Base-by-base conservation (phyloP, 2,113 vertebrate genomes). In the Alligator mississippiensis region DNA sequence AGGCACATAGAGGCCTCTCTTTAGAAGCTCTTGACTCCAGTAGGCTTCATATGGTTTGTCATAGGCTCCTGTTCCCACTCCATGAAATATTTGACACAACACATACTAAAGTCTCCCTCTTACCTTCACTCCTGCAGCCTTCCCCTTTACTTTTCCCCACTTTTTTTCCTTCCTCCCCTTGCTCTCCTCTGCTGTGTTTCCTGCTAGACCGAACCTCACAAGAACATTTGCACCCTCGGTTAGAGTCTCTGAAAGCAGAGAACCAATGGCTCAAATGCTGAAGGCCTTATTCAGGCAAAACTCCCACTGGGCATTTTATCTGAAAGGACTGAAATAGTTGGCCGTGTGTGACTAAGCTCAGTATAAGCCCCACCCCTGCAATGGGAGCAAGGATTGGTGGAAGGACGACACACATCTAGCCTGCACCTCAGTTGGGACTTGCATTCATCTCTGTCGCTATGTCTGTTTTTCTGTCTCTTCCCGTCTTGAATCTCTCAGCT, bases 321-420 rank as follows among this genome's bases (percentile, higher is more conserved):
- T 74, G 83, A 80, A 9, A 68, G 94, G 87, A 4, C 94, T 59
- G 87, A 17, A 57, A 88, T 3, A 1, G 8, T 5, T 2, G 0
- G 77, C 62, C 89, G 76, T 77, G 61, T 54, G 70, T 2, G 1
- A 0, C 89, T 27, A 87, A 57, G 90, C 11, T 59, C 81, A 30
- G 3, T 9, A 86, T 92, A 89, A 95, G 77, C 85, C 95, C 66
- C 90, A 3, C 95, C 80, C 85, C 96, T 22, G 0, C 58, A 13
- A 91, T 90, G 95, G 95, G 93, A 96, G 94, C 94, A 95, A 94
- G 95, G 95, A 97, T 87, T 87, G 6, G 87, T 93, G 95, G 97
- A 97, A 97, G 97, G 97, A 97, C 96, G 95, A 95, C 97, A 94
- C 68, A 90, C 95, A 97, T 55, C 93, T 87, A 87, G 94, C 94